Conservation (phyloP, 2,113 vertebrate genomes). For the Proteles cristata region DNA sequence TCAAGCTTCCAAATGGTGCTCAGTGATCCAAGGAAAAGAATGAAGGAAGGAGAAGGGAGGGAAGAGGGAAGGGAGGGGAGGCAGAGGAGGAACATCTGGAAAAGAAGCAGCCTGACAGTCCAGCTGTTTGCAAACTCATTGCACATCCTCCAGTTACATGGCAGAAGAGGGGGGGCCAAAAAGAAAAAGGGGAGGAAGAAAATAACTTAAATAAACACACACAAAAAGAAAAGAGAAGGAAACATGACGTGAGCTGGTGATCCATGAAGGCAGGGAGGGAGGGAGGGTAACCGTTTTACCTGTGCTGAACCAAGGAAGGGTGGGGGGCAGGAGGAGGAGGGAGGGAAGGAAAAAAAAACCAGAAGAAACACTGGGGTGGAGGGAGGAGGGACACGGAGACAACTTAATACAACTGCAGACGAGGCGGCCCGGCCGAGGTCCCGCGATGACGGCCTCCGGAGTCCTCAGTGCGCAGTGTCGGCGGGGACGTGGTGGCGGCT, state of each 20-base stretch:
- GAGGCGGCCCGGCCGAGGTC: conserved; percentile 70
- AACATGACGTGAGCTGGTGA: conserved; percentile 83
- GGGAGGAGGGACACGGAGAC: conserved; percentile 70
- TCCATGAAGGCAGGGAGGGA: conserved; percentile 69
- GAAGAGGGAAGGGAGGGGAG: neutral
- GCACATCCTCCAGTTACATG: conserved; percentile 83
- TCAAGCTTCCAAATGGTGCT: conserved; percentile 74
- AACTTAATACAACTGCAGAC: conserved; percentile 77
- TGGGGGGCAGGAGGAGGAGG: neutral
- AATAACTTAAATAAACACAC: conserved; percentile 80
- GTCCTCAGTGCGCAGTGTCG: conserved; percentile 62
- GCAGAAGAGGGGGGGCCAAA: conserved; percentile 75
- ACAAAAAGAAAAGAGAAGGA: conserved; percentile 66
- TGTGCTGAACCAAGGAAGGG: conserved; percentile 76
- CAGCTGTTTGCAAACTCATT: conserved; percentile 80
- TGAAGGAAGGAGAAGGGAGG: conserved; percentile 50
- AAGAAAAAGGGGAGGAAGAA: conserved; percentile 82
- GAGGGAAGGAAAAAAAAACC: conserved; percentile 3
- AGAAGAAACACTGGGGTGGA: conserved; percentile 72
- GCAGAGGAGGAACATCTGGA: conserved; percentile 79
- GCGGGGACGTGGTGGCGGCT: neutral
- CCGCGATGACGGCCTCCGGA: conserved; percentile 68
- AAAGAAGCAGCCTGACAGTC: conserved; percentile 83
- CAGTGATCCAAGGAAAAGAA: conserved; percentile 77
- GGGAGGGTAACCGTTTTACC: conserved; percentile 74